These are phyloP conservation scores for Artibeus lituratus DNA, from an alignment of 2,797 vertebrate genomes.

Conservation along the genomic window DNA sequence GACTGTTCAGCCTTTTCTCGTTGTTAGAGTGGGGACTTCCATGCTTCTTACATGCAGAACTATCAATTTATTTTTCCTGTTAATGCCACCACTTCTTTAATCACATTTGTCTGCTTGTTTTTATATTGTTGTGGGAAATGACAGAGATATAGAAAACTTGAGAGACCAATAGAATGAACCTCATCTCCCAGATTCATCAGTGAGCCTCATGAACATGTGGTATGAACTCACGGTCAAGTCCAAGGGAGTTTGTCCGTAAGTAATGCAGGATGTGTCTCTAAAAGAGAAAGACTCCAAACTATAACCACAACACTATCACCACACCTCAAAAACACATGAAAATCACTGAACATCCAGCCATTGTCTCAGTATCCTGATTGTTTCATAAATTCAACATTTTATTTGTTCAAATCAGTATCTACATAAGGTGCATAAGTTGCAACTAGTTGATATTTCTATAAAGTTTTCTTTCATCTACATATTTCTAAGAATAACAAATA, in stretches of 20 bases:
- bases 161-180: not conserved
- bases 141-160: not conserved
- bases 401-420: not conserved
- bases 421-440: not conserved
- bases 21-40: not conserved
- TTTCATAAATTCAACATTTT: not conserved
- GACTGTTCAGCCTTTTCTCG: not conserved
- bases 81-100: not conserved
- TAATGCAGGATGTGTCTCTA: not conserved
- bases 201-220: not conserved
- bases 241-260: not conserved
- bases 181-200: not conserved
- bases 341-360: not conserved
- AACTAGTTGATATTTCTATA: not conserved
- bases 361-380: not conserved
- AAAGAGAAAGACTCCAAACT: not conserved
- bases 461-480: not conserved
- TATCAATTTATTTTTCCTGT: not conserved
- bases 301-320: not conserved
- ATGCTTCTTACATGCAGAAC: not conserved
- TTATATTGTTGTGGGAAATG: not conserved
- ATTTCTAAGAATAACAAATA: not conserved
- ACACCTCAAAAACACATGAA: not conserved
- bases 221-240: not conserved
- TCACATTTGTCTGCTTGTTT: not conserved